Evolutionary conservation across 1,140 invertebrate genomes (phyloP).

Genomic region (Philotrypesis tridentata): DNA sequence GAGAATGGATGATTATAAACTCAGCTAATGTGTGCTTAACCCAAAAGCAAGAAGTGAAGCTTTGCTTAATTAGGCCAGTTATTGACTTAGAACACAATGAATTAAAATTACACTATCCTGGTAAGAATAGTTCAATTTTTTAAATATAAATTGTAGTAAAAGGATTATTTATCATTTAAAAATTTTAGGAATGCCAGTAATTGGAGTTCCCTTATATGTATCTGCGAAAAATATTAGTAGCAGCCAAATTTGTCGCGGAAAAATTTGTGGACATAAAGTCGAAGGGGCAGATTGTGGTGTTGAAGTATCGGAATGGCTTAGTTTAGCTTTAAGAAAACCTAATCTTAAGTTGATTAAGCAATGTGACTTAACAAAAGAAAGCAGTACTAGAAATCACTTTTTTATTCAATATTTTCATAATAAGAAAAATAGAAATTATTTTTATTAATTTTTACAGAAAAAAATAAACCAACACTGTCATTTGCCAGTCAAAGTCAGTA

Average conservation of each 20-base stretch:
- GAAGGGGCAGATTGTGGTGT: conserved; percentile 89
- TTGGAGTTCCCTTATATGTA: conserved; percentile 71
- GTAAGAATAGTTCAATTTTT: conserved; percentile 64
- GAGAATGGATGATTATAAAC: conserved; percentile 94
- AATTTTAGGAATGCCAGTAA: conserved; percentile 71
- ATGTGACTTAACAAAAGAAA: conserved; percentile 52
- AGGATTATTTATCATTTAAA: not conserved
- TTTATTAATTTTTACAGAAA: conserved; percentile 59
- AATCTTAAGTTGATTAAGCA: conserved; percentile 83
- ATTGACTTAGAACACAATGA: conserved; percentile 78
- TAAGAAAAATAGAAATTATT: not conserved
- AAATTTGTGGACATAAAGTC: conserved; percentile 90
- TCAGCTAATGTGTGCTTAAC: conserved; percentile 86
- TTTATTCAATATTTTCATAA: not conserved
- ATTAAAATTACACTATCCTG: conserved; percentile 82
- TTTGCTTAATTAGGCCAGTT: conserved; percentile 87
- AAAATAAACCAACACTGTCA: conserved; percentile 75
- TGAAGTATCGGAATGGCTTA: conserved; percentile 85
- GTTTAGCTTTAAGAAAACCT: conserved; percentile 77
- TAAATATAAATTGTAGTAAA: not conserved
- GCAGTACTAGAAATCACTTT: conserved; percentile 52
- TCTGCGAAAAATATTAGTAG: conserved; percentile 50
- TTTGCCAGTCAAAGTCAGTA: conserved; percentile 93
- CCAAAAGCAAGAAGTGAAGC: conserved; percentile 87
- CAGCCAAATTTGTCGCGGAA: conserved; percentile 79